Evolutionary conservation across 2,888 invertebrate genomes (phyloP).

Genomic region (Synergus japonicus): DNA sequence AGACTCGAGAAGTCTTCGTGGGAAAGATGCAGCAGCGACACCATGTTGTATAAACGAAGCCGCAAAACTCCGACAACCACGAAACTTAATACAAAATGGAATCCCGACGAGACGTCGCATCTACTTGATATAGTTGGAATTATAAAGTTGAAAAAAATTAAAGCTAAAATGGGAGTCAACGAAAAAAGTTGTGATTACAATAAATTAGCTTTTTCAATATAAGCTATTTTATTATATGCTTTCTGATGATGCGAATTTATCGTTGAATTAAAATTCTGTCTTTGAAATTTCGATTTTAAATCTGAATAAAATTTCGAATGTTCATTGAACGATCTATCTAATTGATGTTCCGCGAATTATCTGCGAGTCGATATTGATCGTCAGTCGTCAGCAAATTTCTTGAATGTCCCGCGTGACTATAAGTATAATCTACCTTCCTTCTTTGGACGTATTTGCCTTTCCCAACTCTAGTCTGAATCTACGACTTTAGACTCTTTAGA

Average conservation of each 20-base stretch:
- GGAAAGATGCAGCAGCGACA: constrained; percentile 49
- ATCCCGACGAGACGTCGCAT: constrained; percentile 42
- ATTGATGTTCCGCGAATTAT: constrained; percentile 29
- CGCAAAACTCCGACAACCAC: constrained; percentile 70
- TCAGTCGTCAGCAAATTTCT: constrained; percentile 25
- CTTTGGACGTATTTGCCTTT: neutral
- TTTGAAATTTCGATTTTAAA: too few relatives aligned
- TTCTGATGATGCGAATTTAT: neutral
- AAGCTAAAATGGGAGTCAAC: neutral
- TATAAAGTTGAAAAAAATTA: neutral
- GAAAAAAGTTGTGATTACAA: neutral
- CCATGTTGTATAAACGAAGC: constrained; percentile 69
- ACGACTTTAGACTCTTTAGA: constrained; percentile 11
- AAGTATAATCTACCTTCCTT: constrained; percentile 3
- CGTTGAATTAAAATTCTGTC: neutral
- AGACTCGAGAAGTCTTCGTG: constrained; percentile 51
- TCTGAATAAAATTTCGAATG: too few relatives aligned
- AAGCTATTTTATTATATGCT: neutral
- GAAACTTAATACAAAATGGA: constrained; percentile 72
- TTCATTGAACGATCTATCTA: neutral
- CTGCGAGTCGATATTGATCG: constrained; percentile 13
- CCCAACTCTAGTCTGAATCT: neutral
- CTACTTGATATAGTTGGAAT: neutral
- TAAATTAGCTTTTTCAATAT: neutral
- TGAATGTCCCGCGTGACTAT: constrained; percentile 14